phyloP scores from a whole-genome alignment of 1,140 invertebrate species.

The Cotesia vestalis region DNA sequence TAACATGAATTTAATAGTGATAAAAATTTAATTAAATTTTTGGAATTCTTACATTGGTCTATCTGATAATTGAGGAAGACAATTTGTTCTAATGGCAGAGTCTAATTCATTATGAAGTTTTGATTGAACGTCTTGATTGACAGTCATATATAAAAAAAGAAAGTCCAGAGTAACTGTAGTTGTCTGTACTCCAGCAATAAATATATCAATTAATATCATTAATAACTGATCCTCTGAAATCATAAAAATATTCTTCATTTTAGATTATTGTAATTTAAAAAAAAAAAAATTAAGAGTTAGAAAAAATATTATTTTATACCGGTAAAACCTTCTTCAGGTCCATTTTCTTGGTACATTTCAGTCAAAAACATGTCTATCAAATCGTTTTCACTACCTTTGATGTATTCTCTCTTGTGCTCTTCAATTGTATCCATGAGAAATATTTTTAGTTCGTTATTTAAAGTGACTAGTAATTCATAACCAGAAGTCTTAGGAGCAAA shows the following conservation, averaged over 20 bases:
- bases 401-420: constrained; percentile 69
- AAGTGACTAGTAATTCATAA: constrained; percentile 71
- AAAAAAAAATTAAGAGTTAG: constrained; percentile 5
- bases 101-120: constrained; percentile 75
- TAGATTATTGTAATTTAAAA: constrained; percentile 20
- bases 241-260: constrained; percentile 4
- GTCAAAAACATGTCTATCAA: constrained; percentile 81
- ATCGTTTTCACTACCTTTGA: constrained; percentile 67
- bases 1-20: constrained; percentile 14
- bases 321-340: constrained; percentile 67
- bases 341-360: constrained; percentile 70
- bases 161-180: constrained; percentile 79
- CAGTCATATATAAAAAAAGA: constrained; percentile 73
- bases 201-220: constrained; percentile 75
- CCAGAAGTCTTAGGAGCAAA: constrained; percentile 74
- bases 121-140: constrained; percentile 73
- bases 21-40: constrained; percentile 37
- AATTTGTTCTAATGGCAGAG: constrained; percentile 60
- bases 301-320: constrained; percentile 59
- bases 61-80: constrained; percentile 58
- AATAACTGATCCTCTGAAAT: constrained; percentile 73
- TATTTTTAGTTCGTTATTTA: constrained; percentile 71
- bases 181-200: constrained; percentile 77
- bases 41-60: constrained; percentile 59
- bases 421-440: constrained; percentile 71